Conservation (phyloP, 2,888 invertebrate species). For the Acholoe squamosa region DNA sequence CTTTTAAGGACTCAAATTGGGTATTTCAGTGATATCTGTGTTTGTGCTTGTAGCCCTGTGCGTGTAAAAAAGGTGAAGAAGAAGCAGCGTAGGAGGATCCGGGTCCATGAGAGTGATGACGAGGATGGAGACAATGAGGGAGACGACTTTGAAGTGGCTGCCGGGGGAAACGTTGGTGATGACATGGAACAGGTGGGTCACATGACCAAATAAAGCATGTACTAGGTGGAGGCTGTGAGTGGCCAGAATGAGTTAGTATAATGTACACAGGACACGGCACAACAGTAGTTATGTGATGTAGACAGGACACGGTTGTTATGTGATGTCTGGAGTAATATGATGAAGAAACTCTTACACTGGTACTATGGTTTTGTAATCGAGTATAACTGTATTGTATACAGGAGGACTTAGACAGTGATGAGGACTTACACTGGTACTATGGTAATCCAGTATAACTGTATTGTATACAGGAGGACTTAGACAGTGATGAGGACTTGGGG, state of each 20-base stretch:
- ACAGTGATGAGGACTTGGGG: conserved; percentile 37
- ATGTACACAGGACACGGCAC: neutral
- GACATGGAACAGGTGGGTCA: conserved; percentile 26
- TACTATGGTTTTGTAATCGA: too few species aligned
- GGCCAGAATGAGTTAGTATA: too few species aligned
- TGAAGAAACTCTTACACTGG: too few species aligned
- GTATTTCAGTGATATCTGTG: too few species aligned
- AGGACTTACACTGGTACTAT: too few species aligned
- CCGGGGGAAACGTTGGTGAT: neutral
- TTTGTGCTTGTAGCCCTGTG: neutral
- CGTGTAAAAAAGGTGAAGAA: conserved; percentile 24
- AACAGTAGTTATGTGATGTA: neutral
- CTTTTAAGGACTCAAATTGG: too few species aligned
- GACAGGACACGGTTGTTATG: too few species aligned
- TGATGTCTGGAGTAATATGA: too few species aligned
- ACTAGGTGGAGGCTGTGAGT: too few species aligned
- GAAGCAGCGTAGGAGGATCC: conserved; percentile 5
- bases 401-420: conserved; percentile 28
- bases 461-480: neutral
- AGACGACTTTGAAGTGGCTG: conserved; percentile 59
- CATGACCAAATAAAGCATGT: too few species aligned
- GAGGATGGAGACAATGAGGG: conserved; percentile 63
- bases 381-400: neutral
- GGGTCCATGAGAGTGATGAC: conserved; percentile 64
- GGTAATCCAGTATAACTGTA: too few species aligned